phyloP scores from a whole-genome alignment of 2,888 invertebrate genomes.

The Morinoia aosen region DNA sequence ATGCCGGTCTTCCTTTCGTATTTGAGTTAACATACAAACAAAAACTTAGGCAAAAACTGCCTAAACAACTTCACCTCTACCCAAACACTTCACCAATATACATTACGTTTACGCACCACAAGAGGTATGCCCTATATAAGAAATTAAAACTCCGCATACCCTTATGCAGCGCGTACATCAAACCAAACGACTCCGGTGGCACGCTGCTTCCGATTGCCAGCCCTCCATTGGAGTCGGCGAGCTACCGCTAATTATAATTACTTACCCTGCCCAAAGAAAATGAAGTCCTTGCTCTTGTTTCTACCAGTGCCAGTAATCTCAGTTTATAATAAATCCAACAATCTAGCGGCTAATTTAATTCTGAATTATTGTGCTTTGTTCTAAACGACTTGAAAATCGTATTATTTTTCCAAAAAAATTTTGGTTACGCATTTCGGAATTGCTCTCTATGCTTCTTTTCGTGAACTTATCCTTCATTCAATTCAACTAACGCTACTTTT shows the following conservation, averaged over 20 bases:
- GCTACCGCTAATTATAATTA: background rate
- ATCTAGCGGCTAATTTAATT: background rate
- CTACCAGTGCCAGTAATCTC: background rate
- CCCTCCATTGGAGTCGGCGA: background rate
- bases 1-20: no score
- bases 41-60: no score
- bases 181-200: background rate
- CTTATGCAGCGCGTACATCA: background rate
- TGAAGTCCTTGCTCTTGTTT: background rate
- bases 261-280: no score
- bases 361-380: background rate
- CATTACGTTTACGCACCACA: no score
- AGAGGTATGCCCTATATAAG: background rate
- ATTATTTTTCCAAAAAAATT: background rate
- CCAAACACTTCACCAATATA: no score
- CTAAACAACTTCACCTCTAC: no score
- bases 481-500: background rate
- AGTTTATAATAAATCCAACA: background rate
- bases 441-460: background rate
- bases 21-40: no score
- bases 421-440: background rate
- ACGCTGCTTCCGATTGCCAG: background rate
- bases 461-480: background rate
- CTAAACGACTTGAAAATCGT: background rate
- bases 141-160: background rate